A percentile compares a stretch with the other conserved stretches of the same genome.
Evolutionary conservation across 2,888 invertebrate genomes (phyloP).

Genomic region (Sinelater perroti): DNA sequence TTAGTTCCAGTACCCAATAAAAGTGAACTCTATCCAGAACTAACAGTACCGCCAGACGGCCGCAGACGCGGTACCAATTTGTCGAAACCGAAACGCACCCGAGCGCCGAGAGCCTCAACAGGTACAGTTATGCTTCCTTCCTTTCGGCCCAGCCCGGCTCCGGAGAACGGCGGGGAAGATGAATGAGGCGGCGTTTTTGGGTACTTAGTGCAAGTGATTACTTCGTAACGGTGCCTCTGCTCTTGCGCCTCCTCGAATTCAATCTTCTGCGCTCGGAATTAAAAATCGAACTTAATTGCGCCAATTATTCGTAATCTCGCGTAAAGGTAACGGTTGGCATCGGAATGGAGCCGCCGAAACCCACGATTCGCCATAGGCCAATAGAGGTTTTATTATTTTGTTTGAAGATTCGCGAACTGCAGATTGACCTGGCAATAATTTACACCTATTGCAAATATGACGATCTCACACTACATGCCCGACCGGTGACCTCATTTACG

Average conservation of each 20-base stretch:
- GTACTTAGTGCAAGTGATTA: slow-evolving; percentile 31
- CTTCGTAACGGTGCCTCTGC: slow-evolving; percentile 18
- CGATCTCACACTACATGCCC: too few relatives aligned
- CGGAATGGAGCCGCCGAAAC: too few relatives aligned
- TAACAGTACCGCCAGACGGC: slow-evolving; percentile 21
- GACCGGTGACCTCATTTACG: too few relatives aligned
- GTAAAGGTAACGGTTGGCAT: not conserved
- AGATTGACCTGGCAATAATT: too few relatives aligned
- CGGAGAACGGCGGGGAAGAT: slow-evolving; percentile 29
- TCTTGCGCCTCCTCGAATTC: slow-evolving; percentile 3
- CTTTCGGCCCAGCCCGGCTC: too few relatives aligned
- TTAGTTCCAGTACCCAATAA: slow-evolving; percentile 17
- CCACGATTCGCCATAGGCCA: too few relatives aligned
- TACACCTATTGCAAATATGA: too few relatives aligned
- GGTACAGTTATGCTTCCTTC: slow-evolving; percentile 24
- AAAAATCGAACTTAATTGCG: slow-evolving; percentile 11
- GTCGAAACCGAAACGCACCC: slow-evolving; percentile 23
- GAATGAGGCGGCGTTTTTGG: slow-evolving; percentile 31
- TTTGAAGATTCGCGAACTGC: too few relatives aligned
- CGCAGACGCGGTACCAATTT: slow-evolving; percentile 17
- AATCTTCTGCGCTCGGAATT: slow-evolving; percentile 2
- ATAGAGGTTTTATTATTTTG: too few relatives aligned
- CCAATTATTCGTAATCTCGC: slow-evolving; percentile 10
- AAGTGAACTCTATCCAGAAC: slow-evolving; percentile 23
- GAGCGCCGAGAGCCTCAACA: slow-evolving; percentile 1